These are phyloP conservation scores for Parauchenoglanis punctatus DNA, from an alignment of 2,797 vertebrate species.

Conservation along the genomic window DNA sequence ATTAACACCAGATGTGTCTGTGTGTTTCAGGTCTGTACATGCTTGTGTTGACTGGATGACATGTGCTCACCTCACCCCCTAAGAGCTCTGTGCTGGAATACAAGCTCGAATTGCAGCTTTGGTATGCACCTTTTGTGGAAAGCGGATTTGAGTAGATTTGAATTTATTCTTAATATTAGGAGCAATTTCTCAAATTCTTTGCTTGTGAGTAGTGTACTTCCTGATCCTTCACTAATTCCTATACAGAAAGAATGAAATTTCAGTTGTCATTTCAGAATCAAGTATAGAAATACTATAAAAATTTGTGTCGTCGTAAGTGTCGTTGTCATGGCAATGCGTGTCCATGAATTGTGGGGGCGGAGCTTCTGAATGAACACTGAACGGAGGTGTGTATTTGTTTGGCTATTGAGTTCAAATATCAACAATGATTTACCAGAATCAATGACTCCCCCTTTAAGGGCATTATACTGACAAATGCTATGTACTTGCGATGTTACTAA, in stretches of 20 bases:
- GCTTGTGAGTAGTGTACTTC: neutral
- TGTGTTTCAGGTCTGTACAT: constrained; percentile 10
- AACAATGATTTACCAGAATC: too few relatives aligned
- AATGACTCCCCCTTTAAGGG: neutral
- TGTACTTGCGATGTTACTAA: neutral
- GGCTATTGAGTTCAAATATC: too few relatives aligned
- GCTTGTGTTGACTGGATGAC: constrained; percentile 14
- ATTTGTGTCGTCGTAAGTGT: too few relatives aligned
- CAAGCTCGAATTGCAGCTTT: neutral
- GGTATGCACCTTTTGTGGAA: neutral
- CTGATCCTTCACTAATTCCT: neutral
- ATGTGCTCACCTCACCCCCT: neutral
- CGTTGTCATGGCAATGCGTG: too few relatives aligned
- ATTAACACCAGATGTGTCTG: constrained; percentile 34
- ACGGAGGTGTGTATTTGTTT: too few relatives aligned
- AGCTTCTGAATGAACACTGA: too few relatives aligned
- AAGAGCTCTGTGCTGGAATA: neutral
- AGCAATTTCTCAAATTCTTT: neutral
- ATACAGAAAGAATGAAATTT: neutral
- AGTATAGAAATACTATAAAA: neutral
- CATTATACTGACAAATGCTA: neutral
- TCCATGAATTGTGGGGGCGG: too few relatives aligned
- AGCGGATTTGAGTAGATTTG: neutral
- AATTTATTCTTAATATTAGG: constrained; percentile 4
- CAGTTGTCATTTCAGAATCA: neutral